Conservation (phyloP, 2,888 invertebrate species). For the Aleiodes testaceus region DNA sequence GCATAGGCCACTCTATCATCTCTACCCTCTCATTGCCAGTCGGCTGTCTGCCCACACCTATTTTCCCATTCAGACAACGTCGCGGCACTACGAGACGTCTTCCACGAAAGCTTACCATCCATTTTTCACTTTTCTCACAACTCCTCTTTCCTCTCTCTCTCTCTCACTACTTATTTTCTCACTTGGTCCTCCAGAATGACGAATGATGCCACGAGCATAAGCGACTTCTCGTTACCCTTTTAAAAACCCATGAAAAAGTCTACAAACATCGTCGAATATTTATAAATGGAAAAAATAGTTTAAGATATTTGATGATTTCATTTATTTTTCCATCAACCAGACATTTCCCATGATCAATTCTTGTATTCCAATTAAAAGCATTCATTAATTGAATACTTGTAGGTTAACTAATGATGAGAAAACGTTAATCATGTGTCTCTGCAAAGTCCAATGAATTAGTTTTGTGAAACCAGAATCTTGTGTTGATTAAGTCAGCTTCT, state of each 20-base stretch:
- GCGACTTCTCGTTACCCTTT: constrained; percentile 11
- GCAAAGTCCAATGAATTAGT: constrained; percentile 19
- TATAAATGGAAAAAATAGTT: background rate
- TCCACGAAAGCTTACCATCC: constrained; percentile 39
- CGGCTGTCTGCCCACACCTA: constrained; percentile 50
- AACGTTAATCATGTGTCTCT: constrained; percentile 24
- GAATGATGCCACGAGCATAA: constrained; percentile 12
- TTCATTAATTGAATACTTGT: constrained; percentile 2
- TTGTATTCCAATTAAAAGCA: background rate
- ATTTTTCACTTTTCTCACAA: constrained; percentile 46
- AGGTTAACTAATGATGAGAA: background rate
- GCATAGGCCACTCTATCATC: constrained; percentile 70
- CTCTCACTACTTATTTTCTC: constrained; percentile 14
- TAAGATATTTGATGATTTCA: constrained; percentile 8
- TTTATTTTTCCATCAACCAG: background rate
- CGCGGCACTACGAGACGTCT: constrained; percentile 28
- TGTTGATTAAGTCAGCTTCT: constrained; percentile 36
- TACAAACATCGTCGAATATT: background rate
- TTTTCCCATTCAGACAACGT: constrained; percentile 24
- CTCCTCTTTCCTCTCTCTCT: background rate
- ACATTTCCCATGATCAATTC: background rate
- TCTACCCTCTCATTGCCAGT: constrained; percentile 53
- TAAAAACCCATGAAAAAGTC: background rate
- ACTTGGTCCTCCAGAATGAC: constrained; percentile 20
- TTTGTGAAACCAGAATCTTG: constrained; percentile 9